Evolutionary conservation across 2,113 vertebrate species (phyloP).

Genomic region (Pelusios castaneus): DNA sequence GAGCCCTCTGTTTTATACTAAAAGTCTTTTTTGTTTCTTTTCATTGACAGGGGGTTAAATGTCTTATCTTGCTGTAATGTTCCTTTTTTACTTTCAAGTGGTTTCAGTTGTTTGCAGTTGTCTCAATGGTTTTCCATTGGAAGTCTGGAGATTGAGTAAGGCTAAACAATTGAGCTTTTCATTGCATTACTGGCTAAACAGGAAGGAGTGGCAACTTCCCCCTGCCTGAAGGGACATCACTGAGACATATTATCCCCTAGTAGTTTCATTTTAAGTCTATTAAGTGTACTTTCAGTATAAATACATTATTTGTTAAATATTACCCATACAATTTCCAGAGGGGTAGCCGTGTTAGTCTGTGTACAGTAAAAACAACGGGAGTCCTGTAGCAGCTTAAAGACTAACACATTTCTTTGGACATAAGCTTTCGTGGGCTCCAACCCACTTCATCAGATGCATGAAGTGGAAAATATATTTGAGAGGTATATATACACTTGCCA

Average conservation of each 20-base stretch:
- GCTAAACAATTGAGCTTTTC: neutral
- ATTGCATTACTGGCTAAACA: neutral
- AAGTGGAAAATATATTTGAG: no score
- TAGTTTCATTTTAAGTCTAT: neutral
- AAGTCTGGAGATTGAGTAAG: neutral
- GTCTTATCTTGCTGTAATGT: neutral
- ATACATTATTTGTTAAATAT: neutral
- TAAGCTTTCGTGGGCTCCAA: no score
- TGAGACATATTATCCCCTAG: neutral
- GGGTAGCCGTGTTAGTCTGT: no score
- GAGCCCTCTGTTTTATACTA: neutral
- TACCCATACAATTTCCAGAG: no score
- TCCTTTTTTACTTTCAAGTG: neutral
- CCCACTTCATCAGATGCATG: no score
- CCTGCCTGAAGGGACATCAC: neutral
- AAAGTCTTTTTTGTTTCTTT: neutral
- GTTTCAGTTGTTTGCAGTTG: neutral
- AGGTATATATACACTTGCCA: no score
- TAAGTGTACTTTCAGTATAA: neutral
- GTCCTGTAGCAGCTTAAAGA: no score
- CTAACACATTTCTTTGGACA: no score
- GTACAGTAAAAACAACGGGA: no score
- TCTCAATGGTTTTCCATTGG: neutral
- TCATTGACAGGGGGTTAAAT: neutral
- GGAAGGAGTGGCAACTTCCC: neutral